Conservation (phyloP, 2,797 vertebrate species). For the Sparus aurata region DNA sequence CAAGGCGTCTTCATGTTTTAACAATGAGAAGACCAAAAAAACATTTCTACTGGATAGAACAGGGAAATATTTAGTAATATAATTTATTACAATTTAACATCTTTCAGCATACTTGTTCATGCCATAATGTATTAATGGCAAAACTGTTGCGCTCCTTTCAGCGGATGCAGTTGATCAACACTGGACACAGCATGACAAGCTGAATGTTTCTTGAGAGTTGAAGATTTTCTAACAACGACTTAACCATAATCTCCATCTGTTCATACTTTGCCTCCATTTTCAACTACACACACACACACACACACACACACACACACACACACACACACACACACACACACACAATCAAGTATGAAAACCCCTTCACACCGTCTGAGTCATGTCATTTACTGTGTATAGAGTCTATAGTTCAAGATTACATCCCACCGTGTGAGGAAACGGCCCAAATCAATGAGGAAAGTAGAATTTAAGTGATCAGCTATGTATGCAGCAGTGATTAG, state of each 20-base stretch:
- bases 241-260: background rate
- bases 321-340: too few species aligned
- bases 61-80: background rate
- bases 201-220: too few species aligned
- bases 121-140: too few species aligned
- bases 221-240: background rate
- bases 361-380: background rate
- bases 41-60: background rate
- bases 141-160: too few species aligned
- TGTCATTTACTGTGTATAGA: background rate
- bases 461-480: background rate
- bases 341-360: background rate
- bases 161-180: too few species aligned
- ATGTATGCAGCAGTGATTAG: slow-evolving; percentile 6
- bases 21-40: background rate
- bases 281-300: background rate
- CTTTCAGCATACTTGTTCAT: background rate
- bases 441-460: background rate
- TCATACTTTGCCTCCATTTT: background rate
- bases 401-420: background rate
- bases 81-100: background rate
- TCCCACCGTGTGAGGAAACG: background rate
- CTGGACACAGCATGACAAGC: background rate
- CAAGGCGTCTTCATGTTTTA: background rate
- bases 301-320: too few species aligned